Evolutionary conservation across 2,888 invertebrate species (phyloP), one percentile per base, ranked within the genome.

Genomic region (Deilephila elpenor): DNA sequence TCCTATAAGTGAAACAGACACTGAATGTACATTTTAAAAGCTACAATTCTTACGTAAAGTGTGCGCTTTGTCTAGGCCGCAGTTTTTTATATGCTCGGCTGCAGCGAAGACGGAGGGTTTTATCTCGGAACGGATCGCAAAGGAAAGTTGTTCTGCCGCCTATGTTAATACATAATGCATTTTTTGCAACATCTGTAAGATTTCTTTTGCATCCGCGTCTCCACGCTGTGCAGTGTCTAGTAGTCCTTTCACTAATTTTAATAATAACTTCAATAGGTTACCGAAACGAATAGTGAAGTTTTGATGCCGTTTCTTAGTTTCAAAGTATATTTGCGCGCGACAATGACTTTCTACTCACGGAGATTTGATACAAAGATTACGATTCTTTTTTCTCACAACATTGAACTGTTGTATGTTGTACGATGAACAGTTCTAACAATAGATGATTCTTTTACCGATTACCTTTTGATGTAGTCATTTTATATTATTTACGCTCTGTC

Each of bases 321-420:
- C 60, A 59, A 61, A 32, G 29, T 32, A 34, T 19, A 62, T 34
- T 53, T 62, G 19, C 71, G 71, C 59, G 51, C 71, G 71, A 64
- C 67, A 74, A 74, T 60, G 71, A 74, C 71, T 74, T 71, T 71
- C 71, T 71, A 64, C 59, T 74, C 74, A 53, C 60, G 71, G 34
- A 32, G 70, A 73, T 73, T 71, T 73, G 62, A 73, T 34, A 19
- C 70, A 53, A 20, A 37, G 71, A 73, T 73, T 73, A 71, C 37
- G 71, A 61, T 60, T 53, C 11, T 71, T 61, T 71, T 73, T 73
- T 73, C 73, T 56, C 73, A 73, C 71, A 73, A 73, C 73, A 73
- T 73, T 73, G 73, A 71, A 67, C 61, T 56, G 32, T 71, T 73
- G 70, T 70, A 37, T 20, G 60, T 60, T 62, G 73, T 71, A 25